Percentiles rank a stretch among this genome's conserved stretches.
phyloP scores from a whole-genome alignment of 2,888 invertebrate genomes.

The Stenoptilia bipunctidactyla region DNA sequence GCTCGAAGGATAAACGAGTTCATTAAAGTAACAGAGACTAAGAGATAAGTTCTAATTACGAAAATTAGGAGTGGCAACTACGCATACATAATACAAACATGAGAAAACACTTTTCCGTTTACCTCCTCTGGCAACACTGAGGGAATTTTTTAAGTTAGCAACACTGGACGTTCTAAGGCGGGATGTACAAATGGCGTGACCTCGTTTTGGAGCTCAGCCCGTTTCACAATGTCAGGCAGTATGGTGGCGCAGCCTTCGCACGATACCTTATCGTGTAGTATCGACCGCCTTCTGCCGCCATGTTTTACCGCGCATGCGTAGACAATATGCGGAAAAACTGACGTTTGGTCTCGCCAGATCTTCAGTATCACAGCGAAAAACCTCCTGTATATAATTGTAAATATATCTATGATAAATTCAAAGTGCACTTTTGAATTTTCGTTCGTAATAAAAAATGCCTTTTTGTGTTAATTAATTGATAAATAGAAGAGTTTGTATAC shows the following conservation, averaged over 20 bases:
- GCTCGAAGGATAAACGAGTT: constrained; percentile 1
- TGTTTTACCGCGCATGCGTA: constrained; percentile 42
- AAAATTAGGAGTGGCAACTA: background rate
- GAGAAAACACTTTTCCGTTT: background rate
- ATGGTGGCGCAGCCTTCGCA: constrained; percentile 51
- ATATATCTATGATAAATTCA: constrained; percentile 16
- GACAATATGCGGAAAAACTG: constrained; percentile 53
- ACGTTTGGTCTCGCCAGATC: constrained; percentile 35
- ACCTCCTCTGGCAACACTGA: background rate
- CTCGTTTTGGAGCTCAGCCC: constrained; percentile 52
- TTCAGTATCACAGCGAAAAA: constrained; percentile 37
- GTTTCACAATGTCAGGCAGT: constrained; percentile 51
- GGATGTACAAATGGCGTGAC: constrained; percentile 47
- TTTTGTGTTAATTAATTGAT: background rate
- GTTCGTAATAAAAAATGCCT: background rate
- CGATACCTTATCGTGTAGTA: constrained; percentile 42
- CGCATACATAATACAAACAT: constrained; percentile 1
- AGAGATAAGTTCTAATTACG: too few relatives aligned
- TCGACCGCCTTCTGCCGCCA: constrained; percentile 40
- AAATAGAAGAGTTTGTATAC: constrained; percentile 12
- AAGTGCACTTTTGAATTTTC: constrained; percentile 7
- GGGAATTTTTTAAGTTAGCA: constrained; percentile 17
- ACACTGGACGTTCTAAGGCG: constrained; percentile 38
- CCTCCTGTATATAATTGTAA: constrained; percentile 50
- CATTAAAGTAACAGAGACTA: too few relatives aligned